Evolutionary conservation across 2,797 vertebrate genomes (phyloP).

Genomic region (Artibeus lituratus): DNA sequence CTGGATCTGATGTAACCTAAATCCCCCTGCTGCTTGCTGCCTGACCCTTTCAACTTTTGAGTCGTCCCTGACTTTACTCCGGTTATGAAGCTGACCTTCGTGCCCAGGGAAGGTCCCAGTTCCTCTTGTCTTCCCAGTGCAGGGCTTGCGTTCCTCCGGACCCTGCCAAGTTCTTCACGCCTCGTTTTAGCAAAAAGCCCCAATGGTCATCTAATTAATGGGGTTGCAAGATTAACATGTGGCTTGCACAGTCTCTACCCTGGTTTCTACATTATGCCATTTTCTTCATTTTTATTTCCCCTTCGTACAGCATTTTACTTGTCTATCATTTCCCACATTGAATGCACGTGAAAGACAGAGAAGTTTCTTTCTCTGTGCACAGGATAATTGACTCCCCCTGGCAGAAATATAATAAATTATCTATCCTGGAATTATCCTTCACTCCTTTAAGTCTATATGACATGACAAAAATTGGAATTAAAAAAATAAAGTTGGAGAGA

Average conservation of each 20-base stretch:
- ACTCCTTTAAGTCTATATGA: slow-evolving; percentile 10
- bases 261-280: background rate
- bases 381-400: slow-evolving; percentile 46
- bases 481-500: slow-evolving; percentile 59
- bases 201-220: background rate
- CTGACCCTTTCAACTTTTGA: background rate
- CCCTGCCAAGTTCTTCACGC: background rate
- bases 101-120: no score
- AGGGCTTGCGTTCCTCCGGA: fast-evolving
- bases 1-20: background rate
- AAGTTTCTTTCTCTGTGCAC: slow-evolving; percentile 33
- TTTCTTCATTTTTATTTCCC: background rate
- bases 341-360: background rate
- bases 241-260: background rate
- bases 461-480: slow-evolving; percentile 55
- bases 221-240: background rate
- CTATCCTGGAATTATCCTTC: slow-evolving; percentile 45
- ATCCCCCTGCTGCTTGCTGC: background rate
- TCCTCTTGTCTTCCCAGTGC: background rate
- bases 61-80: background rate
- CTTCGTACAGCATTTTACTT: background rate
- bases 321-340: background rate
- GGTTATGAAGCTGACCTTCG: background rate
- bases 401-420: slow-evolving; percentile 49
- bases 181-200: background rate